Evolutionary conservation across 1,140 invertebrate genomes (phyloP), one percentile per base, ranked within the genome.

Genomic region (Apis laboriosa): DNA sequence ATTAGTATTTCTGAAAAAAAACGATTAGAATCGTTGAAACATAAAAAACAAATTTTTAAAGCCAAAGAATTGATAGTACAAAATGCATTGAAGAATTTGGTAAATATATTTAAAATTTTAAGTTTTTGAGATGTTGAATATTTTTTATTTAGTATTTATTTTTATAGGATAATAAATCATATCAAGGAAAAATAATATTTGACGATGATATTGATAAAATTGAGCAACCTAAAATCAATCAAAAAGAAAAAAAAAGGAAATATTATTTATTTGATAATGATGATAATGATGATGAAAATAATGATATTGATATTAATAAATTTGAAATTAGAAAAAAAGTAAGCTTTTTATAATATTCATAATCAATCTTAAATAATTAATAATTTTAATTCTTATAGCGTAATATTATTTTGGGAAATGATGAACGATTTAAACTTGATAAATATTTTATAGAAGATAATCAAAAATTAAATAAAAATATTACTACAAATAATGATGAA

Each of bases 371-470:
- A 34, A 49, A 68, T 9, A n/a, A 24, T 8, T 21, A 17, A 15
- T 70, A 53, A 56, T 53, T 80, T 7, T 73, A 79, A 53, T 74
- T 51, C 77, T 68, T 11, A 34, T 84, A 74, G n/a, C 34, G 28
- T 21, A 84, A 9, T 63, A 51, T 77, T 28, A 83, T 49, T 60
- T 78, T 89, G 77, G 95, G 95, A 90, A 95, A 95, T 90, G 96
- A 96, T 89, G 94, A 95, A 90, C 92, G 95, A 88, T 96, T 96
- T 91, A 91, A 88, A 56, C 90, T 96, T 86, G 95, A 96, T 91
- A 90, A 95, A 88, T 93, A 95, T 82, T 96, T 96, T 89, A 86
- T 95, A 71, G 95, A 96, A 77, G 90, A 94, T 49, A 78, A 92
- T 70, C 19, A 85, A 28, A 66, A 77, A 72, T 77, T 79, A n/a